Conservation (phyloP, 2,113 vertebrate genomes). For the Strix aluco region DNA sequence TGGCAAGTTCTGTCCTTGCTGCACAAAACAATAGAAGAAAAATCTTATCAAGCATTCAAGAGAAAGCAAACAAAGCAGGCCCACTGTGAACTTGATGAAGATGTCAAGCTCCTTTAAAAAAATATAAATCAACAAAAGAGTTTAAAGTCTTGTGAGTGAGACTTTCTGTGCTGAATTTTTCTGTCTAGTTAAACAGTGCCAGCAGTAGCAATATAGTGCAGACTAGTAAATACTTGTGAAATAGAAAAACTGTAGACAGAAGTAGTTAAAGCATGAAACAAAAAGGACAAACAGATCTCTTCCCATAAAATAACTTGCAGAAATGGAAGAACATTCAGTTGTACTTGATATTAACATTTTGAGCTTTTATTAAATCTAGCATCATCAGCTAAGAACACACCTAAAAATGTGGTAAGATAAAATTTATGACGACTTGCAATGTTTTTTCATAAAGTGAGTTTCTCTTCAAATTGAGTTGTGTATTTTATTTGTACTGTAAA, state of each 20-base stretch:
- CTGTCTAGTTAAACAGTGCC: conserved; percentile 76
- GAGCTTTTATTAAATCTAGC: not conserved
- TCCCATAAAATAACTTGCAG: conserved; percentile 35
- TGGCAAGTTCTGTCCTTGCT: conserved; percentile 96
- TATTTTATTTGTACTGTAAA: not conserved
- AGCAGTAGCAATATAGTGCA: conserved; percentile 66
- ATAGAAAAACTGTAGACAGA: conserved; percentile 17
- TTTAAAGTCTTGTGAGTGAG: conserved; percentile 79
- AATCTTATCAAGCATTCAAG: conserved; percentile 95
- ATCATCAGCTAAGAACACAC: not conserved
- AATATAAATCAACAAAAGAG: conserved; percentile 82
- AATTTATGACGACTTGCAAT: not conserved
- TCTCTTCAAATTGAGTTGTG: not conserved
- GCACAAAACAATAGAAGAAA: conserved; percentile 90
- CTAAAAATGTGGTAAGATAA: not conserved
- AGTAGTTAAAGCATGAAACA: conserved; percentile 52
- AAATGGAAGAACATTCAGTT: conserved; percentile 12
- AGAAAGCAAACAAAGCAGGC: conserved; percentile 99
- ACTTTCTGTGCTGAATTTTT: conserved; percentile 72
- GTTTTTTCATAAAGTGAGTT: not conserved
- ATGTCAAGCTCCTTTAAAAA: conserved; percentile 88
- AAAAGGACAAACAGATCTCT: conserved; percentile 43
- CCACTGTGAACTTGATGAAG: conserved; percentile 92
- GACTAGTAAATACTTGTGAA: conserved; percentile 48
- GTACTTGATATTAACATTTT: not conserved